A percentile compares a stretch with the other conserved stretches of the same genome.
phyloP scores from a whole-genome alignment of 2,888 invertebrate species.

The Lathronympha strigana region DNA sequence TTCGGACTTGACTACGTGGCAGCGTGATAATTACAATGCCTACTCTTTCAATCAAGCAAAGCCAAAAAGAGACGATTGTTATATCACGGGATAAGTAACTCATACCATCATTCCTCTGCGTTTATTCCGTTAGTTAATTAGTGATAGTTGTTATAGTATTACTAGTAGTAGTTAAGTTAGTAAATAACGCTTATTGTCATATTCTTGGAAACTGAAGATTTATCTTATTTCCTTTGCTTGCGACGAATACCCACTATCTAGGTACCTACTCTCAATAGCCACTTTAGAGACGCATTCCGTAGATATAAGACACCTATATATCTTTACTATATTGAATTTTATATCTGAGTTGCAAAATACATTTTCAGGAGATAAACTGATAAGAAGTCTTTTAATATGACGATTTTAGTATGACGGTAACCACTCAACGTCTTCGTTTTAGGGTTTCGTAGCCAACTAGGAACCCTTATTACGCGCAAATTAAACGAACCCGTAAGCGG shows the following conservation, averaged over 20 bases:
- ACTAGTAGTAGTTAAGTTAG: neutral
- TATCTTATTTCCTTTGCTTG: conserved; percentile 29
- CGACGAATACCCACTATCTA: conserved; percentile 23
- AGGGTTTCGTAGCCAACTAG: too few species aligned
- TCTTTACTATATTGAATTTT: neutral
- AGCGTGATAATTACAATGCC: too few species aligned
- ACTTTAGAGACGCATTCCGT: conserved; percentile 11
- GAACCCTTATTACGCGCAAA: too few species aligned
- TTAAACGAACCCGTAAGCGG: too few species aligned
- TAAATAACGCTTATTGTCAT: neutral
- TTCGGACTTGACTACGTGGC: too few species aligned
- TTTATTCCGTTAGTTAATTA: too few species aligned
- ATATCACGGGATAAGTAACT: too few species aligned
- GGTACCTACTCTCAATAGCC: conserved; percentile 10
- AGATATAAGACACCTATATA: neutral
- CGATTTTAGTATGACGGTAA: conserved; percentile 13
- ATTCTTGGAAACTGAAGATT: conserved; percentile 13
- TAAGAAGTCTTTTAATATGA: conserved; percentile 10
- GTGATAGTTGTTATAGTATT: neutral
- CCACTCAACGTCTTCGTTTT: neutral
- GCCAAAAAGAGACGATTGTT: too few species aligned
- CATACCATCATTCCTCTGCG: too few species aligned
- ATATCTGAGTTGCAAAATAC: conserved; percentile 21
- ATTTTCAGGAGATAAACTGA: conserved; percentile 24
- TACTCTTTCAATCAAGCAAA: too few species aligned